A percentile compares a stretch with the other conserved stretches of the same genome.
Conservation (phyloP, 1,140 invertebrate species). For the Habropoda laboriosa region DNA sequence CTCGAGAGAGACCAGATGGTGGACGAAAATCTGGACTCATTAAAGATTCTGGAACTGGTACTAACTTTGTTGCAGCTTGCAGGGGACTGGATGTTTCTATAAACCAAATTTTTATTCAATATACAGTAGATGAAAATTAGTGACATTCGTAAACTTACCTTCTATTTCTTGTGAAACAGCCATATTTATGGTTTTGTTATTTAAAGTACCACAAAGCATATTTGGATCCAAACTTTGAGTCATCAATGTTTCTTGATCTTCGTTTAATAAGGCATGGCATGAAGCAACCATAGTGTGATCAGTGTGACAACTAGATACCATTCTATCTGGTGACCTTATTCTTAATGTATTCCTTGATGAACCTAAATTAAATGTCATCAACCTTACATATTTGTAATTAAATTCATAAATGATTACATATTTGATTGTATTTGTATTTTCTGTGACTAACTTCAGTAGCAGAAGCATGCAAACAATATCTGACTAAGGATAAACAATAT, state of each 20-base stretch:
- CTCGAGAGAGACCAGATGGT: constrained; percentile 75
- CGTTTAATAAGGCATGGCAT: constrained; percentile 70
- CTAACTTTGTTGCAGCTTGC: constrained; percentile 91
- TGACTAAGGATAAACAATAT: constrained; percentile 51
- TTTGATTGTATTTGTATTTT: constrained; percentile 30
- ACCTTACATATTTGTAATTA: constrained; percentile 43
- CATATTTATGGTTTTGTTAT: constrained; percentile 66
- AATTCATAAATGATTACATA: constrained; percentile 5
- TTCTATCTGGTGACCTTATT: constrained; percentile 87
- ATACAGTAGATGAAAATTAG: background rate
- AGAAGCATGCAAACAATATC: constrained; percentile 69
- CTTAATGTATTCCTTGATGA: constrained; percentile 78
- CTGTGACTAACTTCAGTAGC: constrained; percentile 61
- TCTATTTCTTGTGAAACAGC: constrained; percentile 70
- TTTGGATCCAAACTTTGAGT: constrained; percentile 86
- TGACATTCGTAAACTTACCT: constrained; percentile 63
- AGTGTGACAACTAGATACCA: constrained; percentile 86
- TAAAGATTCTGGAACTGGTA: constrained; percentile 91
- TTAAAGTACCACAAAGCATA: constrained; percentile 73
- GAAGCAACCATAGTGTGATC: constrained; percentile 76
- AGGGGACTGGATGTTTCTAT: constrained; percentile 84
- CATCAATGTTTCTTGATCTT: constrained; percentile 82
- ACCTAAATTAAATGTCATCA: constrained; percentile 63
- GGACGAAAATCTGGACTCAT: constrained; percentile 91
- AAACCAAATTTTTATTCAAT: constrained; percentile 36